Percentiles rank a stretch among this genome's conserved stretches.
Evolutionary conservation across 1,140 invertebrate genomes (phyloP).

Genomic region (Penaeus japonicus): DNA sequence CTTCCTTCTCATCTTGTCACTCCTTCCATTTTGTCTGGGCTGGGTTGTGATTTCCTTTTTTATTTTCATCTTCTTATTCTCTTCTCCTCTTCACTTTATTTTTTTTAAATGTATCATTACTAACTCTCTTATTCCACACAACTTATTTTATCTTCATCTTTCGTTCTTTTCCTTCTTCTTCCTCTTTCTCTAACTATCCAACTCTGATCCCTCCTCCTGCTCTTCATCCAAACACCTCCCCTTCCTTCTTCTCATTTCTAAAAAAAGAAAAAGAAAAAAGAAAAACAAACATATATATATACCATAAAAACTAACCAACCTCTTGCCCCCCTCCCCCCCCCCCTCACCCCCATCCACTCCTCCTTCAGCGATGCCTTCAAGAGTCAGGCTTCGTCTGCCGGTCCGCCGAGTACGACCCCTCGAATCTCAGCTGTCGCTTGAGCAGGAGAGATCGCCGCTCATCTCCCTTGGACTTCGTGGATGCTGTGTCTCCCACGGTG

Average conservation of each 20-base stretch:
- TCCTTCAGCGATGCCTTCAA: slow-evolving; percentile 35
- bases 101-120: too few species aligned
- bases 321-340: not conserved
- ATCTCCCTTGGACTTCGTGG: slow-evolving; percentile 63
- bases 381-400: slow-evolving; percentile 63
- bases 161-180: too few species aligned
- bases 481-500: slow-evolving; percentile 62
- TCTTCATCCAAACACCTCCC: not conserved
- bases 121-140: too few species aligned
- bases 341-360: not conserved
- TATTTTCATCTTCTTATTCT: not conserved
- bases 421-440: slow-evolving; percentile 65
- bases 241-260: not conserved
- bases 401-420: slow-evolving; percentile 67
- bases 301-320: too few species aligned
- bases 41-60: not conserved
- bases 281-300: not conserved
- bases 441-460: slow-evolving; percentile 65
- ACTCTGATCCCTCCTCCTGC: not conserved
- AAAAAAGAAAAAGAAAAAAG: too few species aligned
- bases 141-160: too few species aligned
- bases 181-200: too few species aligned
- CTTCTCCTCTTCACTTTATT: not conserved
- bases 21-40: not conserved
- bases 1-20: not conserved